phyloP scores from a whole-genome alignment of 2,113 vertebrate species.

The Peromyscus leucopus region DNA sequence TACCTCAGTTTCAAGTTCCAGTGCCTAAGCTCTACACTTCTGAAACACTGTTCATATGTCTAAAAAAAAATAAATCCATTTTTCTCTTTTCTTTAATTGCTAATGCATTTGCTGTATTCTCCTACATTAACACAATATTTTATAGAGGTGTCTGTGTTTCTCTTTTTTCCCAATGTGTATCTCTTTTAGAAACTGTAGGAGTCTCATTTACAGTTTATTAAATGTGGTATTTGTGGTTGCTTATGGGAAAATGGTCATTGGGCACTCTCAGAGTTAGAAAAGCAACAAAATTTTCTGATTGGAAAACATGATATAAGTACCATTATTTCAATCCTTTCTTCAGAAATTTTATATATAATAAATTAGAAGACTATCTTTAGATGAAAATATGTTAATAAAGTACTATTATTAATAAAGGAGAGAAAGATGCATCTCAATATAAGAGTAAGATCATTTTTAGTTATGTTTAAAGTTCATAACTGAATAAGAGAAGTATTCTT shows the following conservation, averaged over 20 bases:
- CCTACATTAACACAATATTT: constrained; percentile 34
- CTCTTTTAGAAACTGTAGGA: background rate
- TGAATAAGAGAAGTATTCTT: background rate
- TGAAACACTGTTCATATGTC: background rate
- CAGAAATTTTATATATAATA: constrained; percentile 61
- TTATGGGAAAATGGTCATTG: constrained; percentile 39
- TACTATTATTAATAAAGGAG: constrained; percentile 31
- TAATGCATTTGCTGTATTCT: background rate
- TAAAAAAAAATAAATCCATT: background rate
- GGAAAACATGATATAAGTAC: constrained; percentile 36
- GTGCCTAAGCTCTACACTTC: background rate
- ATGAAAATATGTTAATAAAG: constrained; percentile 62
- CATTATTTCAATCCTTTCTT: constrained; percentile 59
- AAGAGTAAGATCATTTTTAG: constrained; percentile 9
- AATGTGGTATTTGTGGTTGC: constrained; percentile 7
- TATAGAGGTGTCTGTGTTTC: background rate
- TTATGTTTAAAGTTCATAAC: background rate
- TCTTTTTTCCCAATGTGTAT: background rate
- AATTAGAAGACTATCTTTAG: constrained; percentile 49
- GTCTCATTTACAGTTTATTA: constrained; percentile 34
- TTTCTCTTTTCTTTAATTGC: background rate
- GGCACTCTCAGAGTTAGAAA: background rate
- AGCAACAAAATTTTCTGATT: background rate
- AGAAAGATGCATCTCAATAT: background rate
- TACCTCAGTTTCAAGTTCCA: background rate